Conservation (phyloP, 1,140 invertebrate species). For the Streblospio benedicti region DNA sequence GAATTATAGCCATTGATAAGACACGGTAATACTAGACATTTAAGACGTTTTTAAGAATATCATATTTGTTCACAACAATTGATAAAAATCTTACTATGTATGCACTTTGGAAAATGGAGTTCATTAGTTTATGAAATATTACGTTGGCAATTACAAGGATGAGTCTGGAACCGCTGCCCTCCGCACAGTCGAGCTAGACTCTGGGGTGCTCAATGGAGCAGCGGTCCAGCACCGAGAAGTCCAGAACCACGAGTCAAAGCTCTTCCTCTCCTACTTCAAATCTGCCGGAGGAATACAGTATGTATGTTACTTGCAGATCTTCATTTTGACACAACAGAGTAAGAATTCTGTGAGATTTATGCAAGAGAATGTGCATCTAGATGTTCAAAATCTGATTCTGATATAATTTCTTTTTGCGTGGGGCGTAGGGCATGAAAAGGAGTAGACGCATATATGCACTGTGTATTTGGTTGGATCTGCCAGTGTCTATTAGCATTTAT, state of each 20-base stretch:
- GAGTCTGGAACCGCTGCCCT: conserved; percentile 80
- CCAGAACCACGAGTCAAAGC: conserved; percentile 70
- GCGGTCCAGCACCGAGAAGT: conserved; percentile 65
- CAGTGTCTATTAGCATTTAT: no score
- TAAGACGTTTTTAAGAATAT: not conserved
- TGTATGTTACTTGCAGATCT: conserved; percentile 8
- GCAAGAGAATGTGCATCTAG: no score
- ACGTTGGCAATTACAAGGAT: conserved; percentile 60
- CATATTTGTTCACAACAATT: not conserved
- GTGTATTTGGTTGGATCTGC: no score
- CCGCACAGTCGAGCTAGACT: conserved; percentile 71
- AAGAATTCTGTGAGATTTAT: not conserved
- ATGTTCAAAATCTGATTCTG: no score
- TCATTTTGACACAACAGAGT: not conserved
- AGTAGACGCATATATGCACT: not conserved
- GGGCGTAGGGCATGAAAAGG: not conserved
- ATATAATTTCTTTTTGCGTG: not conserved
- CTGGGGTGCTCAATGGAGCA: conserved; percentile 66
- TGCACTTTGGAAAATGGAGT: not conserved
- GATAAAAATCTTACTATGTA: not conserved
- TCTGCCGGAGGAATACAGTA: conserved; percentile 34
- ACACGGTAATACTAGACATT: not conserved
- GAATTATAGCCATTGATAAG: not conserved
- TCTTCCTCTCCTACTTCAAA: conserved; percentile 70
- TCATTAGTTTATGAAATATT: not conserved